A percentile compares a stretch with the other conserved stretches of the same genome.
phyloP scores from a whole-genome alignment of 2,113 vertebrate genomes.

The Petrocephalus microphthalmus region DNA sequence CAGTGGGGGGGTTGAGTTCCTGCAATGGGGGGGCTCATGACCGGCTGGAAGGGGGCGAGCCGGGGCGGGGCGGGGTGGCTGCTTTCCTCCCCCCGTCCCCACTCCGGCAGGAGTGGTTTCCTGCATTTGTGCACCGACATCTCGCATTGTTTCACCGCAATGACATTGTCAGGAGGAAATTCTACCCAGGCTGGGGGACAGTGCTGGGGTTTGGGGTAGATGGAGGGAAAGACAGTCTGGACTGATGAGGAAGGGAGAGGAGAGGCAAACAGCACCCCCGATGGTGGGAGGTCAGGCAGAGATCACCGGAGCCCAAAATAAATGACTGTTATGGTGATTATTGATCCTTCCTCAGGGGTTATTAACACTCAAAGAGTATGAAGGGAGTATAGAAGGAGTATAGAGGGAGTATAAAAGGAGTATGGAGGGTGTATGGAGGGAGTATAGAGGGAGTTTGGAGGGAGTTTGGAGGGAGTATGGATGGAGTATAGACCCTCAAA shows the following conservation, averaged over 20 bases:
- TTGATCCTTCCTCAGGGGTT: background rate
- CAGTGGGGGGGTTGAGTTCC: background rate
- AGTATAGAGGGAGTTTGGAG: no score
- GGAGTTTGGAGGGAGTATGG: background rate
- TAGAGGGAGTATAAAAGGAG: no score
- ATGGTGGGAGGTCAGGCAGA: background rate
- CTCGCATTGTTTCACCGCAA: conserved; percentile 56
- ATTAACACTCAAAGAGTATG: background rate
- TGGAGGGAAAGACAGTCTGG: background rate
- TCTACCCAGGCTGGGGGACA: conserved; percentile 7
- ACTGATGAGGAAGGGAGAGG: background rate
- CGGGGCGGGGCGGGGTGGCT: background rate
- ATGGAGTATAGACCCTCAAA: background rate
- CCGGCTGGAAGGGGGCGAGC: background rate
- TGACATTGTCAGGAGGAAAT: conserved; percentile 59
- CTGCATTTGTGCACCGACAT: conserved; percentile 66
- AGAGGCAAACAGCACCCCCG: background rate
- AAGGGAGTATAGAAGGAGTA: no score
- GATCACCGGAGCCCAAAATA: background rate
- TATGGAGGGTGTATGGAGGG: no score
- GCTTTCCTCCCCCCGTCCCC: conserved; percentile 22
- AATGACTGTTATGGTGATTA: background rate
- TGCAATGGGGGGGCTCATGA: background rate
- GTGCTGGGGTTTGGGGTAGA: background rate
- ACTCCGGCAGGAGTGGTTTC: conserved; percentile 52